Base-by-base conservation (phyloP, 2,113 vertebrate genomes). In the Sminthopsis crassicaudata region DNA sequence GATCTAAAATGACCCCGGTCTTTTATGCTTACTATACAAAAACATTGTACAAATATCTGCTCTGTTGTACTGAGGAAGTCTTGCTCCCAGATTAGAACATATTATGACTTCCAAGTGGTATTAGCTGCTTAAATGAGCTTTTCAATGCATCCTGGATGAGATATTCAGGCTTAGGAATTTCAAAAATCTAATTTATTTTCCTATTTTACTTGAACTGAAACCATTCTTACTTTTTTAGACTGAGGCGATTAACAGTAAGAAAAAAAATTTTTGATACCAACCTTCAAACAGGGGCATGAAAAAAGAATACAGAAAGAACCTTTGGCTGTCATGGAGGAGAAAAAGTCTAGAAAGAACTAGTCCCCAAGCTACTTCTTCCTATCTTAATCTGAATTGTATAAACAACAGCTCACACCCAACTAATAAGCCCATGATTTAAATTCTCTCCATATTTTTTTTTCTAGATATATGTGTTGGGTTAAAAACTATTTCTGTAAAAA, bases 401-500 rank as follows among this genome's bases (percentile, higher is more conserved):
- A 8, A 23, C n/a, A 84, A 84, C 67, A 84, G n/a, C n/a, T 84
- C 67, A 84, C 6, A 42, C 67, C 67, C n/a, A 84, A 84, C 67
- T 42, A 76, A 84, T 42, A 76, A 84, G 67, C 67, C 67, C 67
- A 84, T 84, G 27, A 96, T 67, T 91, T 91, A 94, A 90, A 42
- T 84, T 84, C 16, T 84, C 67, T 84, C n/a, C 67, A 42, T 84
- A 84, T 42, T 42, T 50, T 96, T 96, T 96, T 91, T 93, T 97
- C 52, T 96, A 55, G 42, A 96, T 55, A 94, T 14, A 67, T 36
- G 76, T 51, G 88, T 88, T 93, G 3, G 90, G 91, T 0, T 95
- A n/a, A 92, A 92, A 97, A 95, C 95, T 53, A 96, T 46, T 94
- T 95, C 52, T 92, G 19, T 95, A 95, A 96, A 97, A 76, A 67